Evolutionary conservation across 1,140 invertebrate species (phyloP).

Genomic region (Geopemphigus sp.): DNA sequence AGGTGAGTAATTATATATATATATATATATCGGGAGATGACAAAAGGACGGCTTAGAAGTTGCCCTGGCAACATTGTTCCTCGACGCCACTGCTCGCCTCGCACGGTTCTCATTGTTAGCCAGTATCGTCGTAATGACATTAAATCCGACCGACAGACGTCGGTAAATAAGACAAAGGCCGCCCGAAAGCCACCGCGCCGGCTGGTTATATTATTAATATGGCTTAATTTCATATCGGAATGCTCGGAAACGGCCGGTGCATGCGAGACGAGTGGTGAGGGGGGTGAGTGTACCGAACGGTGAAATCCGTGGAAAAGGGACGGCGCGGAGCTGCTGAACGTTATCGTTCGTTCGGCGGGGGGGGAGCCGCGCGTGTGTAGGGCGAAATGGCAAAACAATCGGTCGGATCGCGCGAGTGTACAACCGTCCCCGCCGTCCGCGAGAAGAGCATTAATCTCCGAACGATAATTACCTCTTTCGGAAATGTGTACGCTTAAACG

Average conservation of each 20-base stretch:
- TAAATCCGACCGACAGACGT: conserved; percentile 49
- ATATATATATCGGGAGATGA: neutral
- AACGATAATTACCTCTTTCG: conserved; percentile 44
- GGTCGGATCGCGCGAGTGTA: conserved; percentile 2
- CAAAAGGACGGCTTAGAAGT: conserved; percentile 18
- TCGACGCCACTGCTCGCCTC: neutral
- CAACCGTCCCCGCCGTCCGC: neutral
- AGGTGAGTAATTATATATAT: too few species aligned
- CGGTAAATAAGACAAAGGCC: conserved; percentile 49
- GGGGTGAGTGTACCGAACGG: conserved; percentile 11
- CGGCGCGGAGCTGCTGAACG: neutral
- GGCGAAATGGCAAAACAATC: conserved; percentile 45
- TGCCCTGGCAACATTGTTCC: conserved; percentile 37
- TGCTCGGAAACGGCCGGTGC: neutral
- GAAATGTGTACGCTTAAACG: neutral
- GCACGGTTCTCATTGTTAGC: conserved; percentile 17
- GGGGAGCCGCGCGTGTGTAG: neutral
- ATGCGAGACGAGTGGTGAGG: too few species aligned
- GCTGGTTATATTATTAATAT: conserved; percentile 49
- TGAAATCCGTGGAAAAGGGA: neutral
- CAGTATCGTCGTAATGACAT: conserved; percentile 49
- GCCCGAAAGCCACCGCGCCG: conserved; percentile 39
- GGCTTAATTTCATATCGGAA: conserved; percentile 49
- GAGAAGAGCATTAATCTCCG: conserved; percentile 21
- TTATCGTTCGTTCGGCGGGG: too few species aligned